Percentiles rank a stretch among this genome's conserved stretches.
These are phyloP conservation scores for Calliphora vomitoria DNA, from an alignment of 2,888 invertebrate species.

Conservation along the genomic window DNA sequence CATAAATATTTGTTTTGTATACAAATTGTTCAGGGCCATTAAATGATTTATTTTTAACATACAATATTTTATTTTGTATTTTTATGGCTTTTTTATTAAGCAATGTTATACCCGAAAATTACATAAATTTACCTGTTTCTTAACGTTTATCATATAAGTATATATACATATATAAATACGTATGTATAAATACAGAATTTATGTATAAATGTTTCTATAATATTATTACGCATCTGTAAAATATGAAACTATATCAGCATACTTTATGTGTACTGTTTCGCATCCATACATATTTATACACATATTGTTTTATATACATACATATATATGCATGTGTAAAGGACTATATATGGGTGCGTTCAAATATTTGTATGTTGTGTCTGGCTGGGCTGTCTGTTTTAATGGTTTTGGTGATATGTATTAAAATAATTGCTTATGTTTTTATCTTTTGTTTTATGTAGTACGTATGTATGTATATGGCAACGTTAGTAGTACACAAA, in stretches of 20 bases:
- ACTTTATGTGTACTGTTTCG: background rate
- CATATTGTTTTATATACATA: background rate
- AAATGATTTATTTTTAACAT: slow-evolving; percentile 64
- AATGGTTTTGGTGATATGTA: slow-evolving; percentile 58
- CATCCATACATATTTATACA: background rate
- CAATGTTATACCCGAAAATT: slow-evolving; percentile 30
- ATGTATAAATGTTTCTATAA: background rate
- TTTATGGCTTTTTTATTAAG: slow-evolving; percentile 67
- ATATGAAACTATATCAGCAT: slow-evolving; percentile 10
- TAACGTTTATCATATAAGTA: slow-evolving; percentile 55
- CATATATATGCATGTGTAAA: background rate
- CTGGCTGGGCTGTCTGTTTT: slow-evolving; percentile 21
- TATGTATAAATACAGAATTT: slow-evolving; percentile 22
- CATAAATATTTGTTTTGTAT: slow-evolving; percentile 48
- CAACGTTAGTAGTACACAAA: background rate
- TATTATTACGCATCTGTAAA: background rate
- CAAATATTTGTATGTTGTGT: slow-evolving; percentile 21
- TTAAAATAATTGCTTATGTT: slow-evolving; percentile 60
- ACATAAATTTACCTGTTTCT: slow-evolving; percentile 67
- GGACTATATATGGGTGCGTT: background rate
- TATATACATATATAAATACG: background rate
- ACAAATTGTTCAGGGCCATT: slow-evolving; percentile 52
- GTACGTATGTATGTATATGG: background rate
- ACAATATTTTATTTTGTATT: slow-evolving; percentile 52
- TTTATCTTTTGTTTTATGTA: slow-evolving; percentile 42